Base-by-base conservation (phyloP, 2,888 invertebrate species). In the Macrosiphum euphorbiae region DNA sequence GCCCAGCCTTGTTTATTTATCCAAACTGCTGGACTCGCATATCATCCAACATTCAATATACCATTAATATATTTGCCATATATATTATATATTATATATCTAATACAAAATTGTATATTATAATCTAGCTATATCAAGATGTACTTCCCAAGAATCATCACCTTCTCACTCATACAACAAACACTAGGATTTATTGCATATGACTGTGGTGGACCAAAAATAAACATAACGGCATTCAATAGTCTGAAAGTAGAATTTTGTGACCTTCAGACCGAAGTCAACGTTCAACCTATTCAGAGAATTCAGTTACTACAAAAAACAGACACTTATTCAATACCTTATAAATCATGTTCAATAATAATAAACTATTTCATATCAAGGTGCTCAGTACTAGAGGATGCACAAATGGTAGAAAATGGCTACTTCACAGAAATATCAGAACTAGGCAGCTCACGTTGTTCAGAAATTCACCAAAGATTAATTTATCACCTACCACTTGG, bases 201-300 rank as follows among this genome's bases (percentile, higher is more conserved):
- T 61, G 87, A 87, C 20, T 87, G 87, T n/a, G 1, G 4, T 28
- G 87, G n/a, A 50, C 50, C 52, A 16, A 28, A 28, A n/a, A n/a
- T 87, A 87, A 87, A 87, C 5, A 87, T 87, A 35, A 87, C 87
- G 20, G 50, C 87, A 7, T 52, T 87, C 52, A 87, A 52, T 50
- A 87, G n/a, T n/a, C n/a, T 87, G 3, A 87, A 4, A 4, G 87
- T 87, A 50, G 87, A 87, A 8, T 87, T 16, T 52, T 52, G 87
- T n/a, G n/a, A 28, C 0, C 26, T 44, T 3, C 24, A 16, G 4
- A 44, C 86, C 50, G 11, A 10, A 47, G 28, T 47, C 47, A 3
- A 28, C 3, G n/a, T 50, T 3, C 5, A 50, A n/a, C 13, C 11
- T 28, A 87, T 50, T n/a, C 20, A 50, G 13, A 87, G 26, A 87